phyloP scores from a whole-genome alignment of 1,140 invertebrate species.

The Notospermus geniculatus region DNA sequence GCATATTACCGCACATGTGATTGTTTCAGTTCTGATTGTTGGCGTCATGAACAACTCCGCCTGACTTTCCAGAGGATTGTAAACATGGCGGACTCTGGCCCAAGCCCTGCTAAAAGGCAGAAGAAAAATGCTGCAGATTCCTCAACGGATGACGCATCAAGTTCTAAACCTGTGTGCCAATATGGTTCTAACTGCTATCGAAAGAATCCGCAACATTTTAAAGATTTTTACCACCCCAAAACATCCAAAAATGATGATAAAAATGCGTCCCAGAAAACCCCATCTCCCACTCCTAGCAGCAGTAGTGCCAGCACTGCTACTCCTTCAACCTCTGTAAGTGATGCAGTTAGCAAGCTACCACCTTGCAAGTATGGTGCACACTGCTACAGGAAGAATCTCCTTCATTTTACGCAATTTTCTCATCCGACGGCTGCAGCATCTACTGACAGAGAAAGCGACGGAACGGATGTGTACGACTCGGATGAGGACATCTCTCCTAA shows the following conservation, averaged over 20 bases:
- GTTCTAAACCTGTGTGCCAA: conserved; percentile 22
- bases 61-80: too few species aligned
- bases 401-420: conserved; percentile 39
- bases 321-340: not conserved
- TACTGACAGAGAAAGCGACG: conserved; percentile 13
- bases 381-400: conserved; percentile 39
- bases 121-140: too few species aligned
- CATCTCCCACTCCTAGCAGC: too few species aligned
- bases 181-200: conserved; percentile 33
- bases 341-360: conserved; percentile 20
- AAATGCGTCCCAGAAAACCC: not conserved
- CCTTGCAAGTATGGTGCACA: conserved; percentile 37
- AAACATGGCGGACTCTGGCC: too few species aligned
- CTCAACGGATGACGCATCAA: too few species aligned
- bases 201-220: conserved; percentile 33
- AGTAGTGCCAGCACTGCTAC: not conserved
- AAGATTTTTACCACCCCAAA: conserved; percentile 29
- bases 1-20: too few species aligned
- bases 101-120: too few species aligned
- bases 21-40: too few species aligned
- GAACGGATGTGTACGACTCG: conserved; percentile 23
- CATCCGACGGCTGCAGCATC: conserved; percentile 25
- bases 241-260: conserved; percentile 13
- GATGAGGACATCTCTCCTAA: too few species aligned
- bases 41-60: too few species aligned